Evolutionary conservation across 64 coral and sea anemone species (phyloP).

Genomic region (Astreopora myriophthalma): DNA sequence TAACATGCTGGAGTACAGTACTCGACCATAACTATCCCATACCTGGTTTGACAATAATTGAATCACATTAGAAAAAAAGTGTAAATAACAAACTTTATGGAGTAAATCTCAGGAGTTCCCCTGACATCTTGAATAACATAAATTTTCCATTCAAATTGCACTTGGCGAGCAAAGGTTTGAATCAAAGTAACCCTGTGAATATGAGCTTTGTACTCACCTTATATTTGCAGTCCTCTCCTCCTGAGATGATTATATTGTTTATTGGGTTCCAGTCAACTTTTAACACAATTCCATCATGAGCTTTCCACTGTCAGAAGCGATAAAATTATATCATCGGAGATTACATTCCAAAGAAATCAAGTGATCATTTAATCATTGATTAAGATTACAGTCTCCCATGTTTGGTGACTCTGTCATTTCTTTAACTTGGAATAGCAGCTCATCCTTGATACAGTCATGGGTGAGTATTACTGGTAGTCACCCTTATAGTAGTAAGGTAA

Average conservation of each 20-base stretch:
- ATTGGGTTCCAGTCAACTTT: slow-evolving; percentile 99
- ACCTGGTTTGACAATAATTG: slow-evolving; percentile 51
- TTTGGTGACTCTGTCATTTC: too few relatives aligned
- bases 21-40: slow-evolving; percentile 97
- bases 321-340: not conserved
- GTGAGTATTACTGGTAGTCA: too few relatives aligned
- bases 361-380: too few relatives aligned
- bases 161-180: too few relatives aligned
- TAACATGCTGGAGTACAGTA: slow-evolving; percentile 85
- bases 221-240: slow-evolving; percentile 99
- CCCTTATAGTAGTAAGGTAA: too few relatives aligned
- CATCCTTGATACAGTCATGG: too few relatives aligned
- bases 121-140: not conserved
- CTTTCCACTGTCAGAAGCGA: slow-evolving; percentile 90
- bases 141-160: too few relatives aligned
- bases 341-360: too few relatives aligned
- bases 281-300: slow-evolving; percentile 94
- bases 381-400: too few relatives aligned
- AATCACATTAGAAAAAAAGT: too few relatives aligned
- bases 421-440: too few relatives aligned
- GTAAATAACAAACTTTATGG: not conserved
- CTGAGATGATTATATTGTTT: slow-evolving; percentile 95
- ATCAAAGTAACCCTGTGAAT: not conserved
- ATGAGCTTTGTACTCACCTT: slow-evolving; percentile 62
- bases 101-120: not conserved